Evolutionary conservation across 2,113 vertebrate genomes (phyloP).

Genomic region (Herpailurus yagouaroundi): DNA sequence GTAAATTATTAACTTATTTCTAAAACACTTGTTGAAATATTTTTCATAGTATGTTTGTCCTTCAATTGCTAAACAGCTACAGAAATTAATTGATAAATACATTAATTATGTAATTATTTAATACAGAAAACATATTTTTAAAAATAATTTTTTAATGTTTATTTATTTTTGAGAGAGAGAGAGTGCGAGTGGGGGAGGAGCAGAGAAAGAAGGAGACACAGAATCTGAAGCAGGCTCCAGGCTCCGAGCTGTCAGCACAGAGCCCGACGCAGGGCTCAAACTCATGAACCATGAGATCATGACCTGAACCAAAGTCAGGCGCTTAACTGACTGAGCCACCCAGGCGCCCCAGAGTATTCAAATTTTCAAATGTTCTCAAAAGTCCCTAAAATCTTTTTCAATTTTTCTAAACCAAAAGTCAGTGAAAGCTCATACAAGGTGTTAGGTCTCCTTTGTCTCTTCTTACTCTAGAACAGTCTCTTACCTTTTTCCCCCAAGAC

Average conservation of each 20-base stretch:
- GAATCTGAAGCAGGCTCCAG: no score
- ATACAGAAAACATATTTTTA: not conserved
- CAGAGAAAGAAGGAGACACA: no score
- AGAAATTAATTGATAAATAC: not conserved
- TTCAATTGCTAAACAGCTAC: not conserved
- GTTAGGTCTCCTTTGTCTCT: not conserved
- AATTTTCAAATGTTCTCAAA: not conserved
- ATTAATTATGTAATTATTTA: not conserved
- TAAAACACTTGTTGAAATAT: conserved; percentile 3
- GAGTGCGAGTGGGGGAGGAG: no score
- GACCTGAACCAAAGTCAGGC: no score
- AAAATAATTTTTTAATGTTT: no score
- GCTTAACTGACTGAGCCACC: no score
- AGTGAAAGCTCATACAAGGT: not conserved
- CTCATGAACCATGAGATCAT: no score
- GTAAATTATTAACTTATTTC: not conserved
- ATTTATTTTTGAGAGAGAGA: no score
- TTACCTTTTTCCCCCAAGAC: not conserved
- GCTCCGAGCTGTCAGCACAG: no score
- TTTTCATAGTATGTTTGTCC: conserved; percentile 13
- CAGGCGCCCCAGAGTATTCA: no score
- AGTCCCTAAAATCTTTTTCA: not conserved
- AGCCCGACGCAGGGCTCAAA: no score
- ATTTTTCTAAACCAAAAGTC: not conserved
- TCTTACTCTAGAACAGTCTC: not conserved